A percentile compares a stretch with the other conserved stretches of the same genome.
These are phyloP conservation scores for Halcyon chelicuti DNA, from an alignment of 2,797 vertebrate species.

Conservation along the genomic window DNA sequence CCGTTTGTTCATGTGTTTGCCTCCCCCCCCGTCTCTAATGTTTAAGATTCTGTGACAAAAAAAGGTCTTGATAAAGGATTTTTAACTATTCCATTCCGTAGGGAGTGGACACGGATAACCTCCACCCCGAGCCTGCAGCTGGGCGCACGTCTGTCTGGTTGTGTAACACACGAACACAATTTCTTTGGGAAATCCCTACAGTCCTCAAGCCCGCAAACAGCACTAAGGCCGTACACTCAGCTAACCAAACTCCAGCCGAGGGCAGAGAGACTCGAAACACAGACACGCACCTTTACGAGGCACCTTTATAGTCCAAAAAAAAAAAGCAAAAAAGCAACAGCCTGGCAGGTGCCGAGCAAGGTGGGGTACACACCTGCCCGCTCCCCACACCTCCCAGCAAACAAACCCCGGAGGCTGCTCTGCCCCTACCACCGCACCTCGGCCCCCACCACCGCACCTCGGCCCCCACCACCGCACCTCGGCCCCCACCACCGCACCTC, in stretches of 20 bases:
- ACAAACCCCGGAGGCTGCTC: background rate
- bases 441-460: background rate
- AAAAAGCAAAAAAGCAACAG: background rate
- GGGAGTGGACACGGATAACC: accelerated
- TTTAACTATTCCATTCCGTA: background rate
- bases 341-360: background rate
- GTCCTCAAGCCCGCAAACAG: background rate
- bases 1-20: too few species aligned
- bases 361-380: background rate
- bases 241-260: background rate
- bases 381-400: background rate
- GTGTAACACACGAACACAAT: background rate
- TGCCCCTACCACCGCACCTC: background rate
- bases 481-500: too few species aligned
- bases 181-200: background rate
- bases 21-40: accelerated
- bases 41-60: background rate
- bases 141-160: background rate
- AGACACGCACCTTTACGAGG: accelerated
- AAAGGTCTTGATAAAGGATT: background rate
- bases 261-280: background rate
- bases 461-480: too few species aligned
- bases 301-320: background rate
- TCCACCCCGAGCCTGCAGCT: background rate
- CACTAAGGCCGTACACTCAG: background rate